Conservation (phyloP, 1,140 invertebrate species). For the Drosophila triauraria region DNA sequence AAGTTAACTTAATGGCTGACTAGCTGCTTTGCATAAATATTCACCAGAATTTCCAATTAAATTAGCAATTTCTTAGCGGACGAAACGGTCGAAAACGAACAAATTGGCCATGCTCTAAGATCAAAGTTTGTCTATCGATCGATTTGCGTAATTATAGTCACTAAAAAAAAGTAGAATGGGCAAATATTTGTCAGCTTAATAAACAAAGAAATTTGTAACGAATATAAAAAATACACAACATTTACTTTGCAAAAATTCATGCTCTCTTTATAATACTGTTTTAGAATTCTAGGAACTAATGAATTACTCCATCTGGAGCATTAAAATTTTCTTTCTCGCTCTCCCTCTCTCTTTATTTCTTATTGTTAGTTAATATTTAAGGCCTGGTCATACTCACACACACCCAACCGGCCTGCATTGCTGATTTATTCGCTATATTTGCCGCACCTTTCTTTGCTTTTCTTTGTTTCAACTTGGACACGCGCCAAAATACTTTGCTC, state of each 20-base stretch:
- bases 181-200: background rate
- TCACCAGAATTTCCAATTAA: constrained; percentile 41
- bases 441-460: constrained; percentile 38
- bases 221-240: background rate
- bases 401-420: constrained; percentile 14
- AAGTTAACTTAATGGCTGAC: constrained; percentile 46
- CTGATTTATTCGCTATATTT: constrained; percentile 35
- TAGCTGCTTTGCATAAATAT: constrained; percentile 47
- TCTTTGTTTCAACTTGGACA: constrained; percentile 59
- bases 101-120: constrained; percentile 4
- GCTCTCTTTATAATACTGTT: background rate
- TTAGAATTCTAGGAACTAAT: background rate
- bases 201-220: background rate
- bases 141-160: background rate
- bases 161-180: background rate
- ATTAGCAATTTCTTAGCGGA: constrained; percentile 28
- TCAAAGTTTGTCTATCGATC: constrained; percentile 11
- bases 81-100: background rate
- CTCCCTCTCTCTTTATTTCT: background rate
- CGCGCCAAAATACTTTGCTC: constrained; percentile 59
- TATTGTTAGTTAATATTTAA: constrained; percentile 17
- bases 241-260: background rate
- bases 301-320: constrained; percentile 13
- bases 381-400: constrained; percentile 13
- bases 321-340: background rate